Conservation (phyloP, 2,797 vertebrate species). For the Zenarchopterus dispar region DNA sequence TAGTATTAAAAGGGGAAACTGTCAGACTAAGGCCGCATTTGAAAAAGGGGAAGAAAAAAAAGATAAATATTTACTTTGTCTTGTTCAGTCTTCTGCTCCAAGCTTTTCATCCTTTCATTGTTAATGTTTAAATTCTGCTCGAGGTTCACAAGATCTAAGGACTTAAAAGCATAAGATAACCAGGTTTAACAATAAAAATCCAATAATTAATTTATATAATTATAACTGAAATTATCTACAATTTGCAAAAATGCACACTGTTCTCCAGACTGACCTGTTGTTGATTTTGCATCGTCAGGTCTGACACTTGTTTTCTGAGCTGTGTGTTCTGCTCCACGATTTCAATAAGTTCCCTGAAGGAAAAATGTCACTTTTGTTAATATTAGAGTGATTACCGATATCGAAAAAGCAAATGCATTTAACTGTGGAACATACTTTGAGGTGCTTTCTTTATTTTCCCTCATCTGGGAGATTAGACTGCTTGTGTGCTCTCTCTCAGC, state of each 20-base stretch:
- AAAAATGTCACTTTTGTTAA: not conserved
- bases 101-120: conserved; percentile 74
- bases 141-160: conserved; percentile 53
- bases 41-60: not conserved
- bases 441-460: conserved; percentile 90
- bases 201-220: not conserved
- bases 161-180: conserved; percentile 38
- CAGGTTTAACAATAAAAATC: not conserved
- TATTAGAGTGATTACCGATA: not conserved
- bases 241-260: not conserved
- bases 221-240: not conserved
- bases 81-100: conserved; percentile 87
- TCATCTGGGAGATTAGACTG: conserved; percentile 86
- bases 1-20: not conserved
- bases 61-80: conserved; percentile 84
- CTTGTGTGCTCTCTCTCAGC: conserved; percentile 84
- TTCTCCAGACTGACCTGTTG: conserved; percentile 83
- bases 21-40: not conserved
- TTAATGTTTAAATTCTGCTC: conserved; percentile 81
- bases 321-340: conserved; percentile 82
- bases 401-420: not conserved
- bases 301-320: conserved; percentile 85
- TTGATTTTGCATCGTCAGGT: conserved; percentile 78
- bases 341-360: conserved; percentile 86
- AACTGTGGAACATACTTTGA: conserved; percentile 86